These are phyloP conservation scores for Melanocharis versteri DNA, from an alignment of 2,113 vertebrate species.

Conservation along the genomic window DNA sequence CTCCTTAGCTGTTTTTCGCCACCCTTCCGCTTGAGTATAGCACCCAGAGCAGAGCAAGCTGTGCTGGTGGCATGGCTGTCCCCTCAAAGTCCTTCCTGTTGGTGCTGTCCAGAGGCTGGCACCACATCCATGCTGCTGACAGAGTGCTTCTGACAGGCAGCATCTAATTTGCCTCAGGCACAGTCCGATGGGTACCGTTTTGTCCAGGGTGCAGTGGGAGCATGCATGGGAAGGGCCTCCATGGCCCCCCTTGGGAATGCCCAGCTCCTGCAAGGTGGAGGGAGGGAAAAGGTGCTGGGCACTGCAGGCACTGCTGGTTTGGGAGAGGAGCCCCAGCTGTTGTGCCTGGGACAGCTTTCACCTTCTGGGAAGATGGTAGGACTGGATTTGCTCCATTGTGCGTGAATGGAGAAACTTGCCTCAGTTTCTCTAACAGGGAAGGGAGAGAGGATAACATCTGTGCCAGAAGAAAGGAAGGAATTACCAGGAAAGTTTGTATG, in stretches of 20 bases:
- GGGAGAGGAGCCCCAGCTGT: neutral
- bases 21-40: neutral
- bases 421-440: neutral
- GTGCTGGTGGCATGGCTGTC: neutral
- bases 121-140: neutral
- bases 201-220: fast-evolving
- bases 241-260: fast-evolving
- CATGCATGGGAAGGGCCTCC: neutral
- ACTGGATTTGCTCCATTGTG: neutral
- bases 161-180: neutral
- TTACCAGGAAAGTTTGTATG: neutral
- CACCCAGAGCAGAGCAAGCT: neutral
- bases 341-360: neutral
- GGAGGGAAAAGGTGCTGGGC: neutral
- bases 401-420: neutral
- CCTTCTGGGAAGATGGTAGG: neutral
- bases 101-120: neutral
- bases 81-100: neutral
- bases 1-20: fast-evolving
- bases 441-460: neutral
- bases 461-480: neutral
- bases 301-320: neutral
- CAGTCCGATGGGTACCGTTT: fast-evolving
- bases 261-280: neutral
- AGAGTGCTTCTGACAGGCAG: neutral